Base-by-base conservation (phyloP, 2,888 invertebrate genomes). In the Lithodes maja region DNA sequence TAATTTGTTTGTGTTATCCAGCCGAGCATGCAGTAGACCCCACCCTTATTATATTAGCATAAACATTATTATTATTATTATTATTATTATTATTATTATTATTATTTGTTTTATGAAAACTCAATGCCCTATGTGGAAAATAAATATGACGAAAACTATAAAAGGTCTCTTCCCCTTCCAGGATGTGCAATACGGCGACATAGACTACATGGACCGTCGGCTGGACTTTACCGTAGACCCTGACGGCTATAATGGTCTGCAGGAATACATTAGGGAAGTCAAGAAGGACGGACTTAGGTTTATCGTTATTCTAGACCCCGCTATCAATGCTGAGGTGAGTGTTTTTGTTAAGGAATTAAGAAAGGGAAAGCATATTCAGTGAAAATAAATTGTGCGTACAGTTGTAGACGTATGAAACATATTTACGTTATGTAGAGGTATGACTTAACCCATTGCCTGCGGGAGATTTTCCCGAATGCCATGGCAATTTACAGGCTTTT, bases 111-210 rank as follows among this genome's bases (percentile, higher is more conserved):
- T 33, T 33, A 33, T 33, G 33, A 33, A 33, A 33, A 33, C 33
- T 33, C 33, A 33, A 33, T 0, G 0, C 33, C 33, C 33, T 33
- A 33, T 33, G 0, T 33, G 33, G 33, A 33, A 33, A 33, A 33
- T 33, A 33, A 33, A 33, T 33, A 33, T 33, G 33, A 33, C 33
- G 33, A 33, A 33, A 33, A 33, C 33, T 33, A 33, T 33, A 33
- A 33, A 33, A 33, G 33, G 33, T 33, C 33, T 33, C 33, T 33
- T 33, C 33, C 74, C 12, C 12, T 7, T 97, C 83, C 93, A 96
- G 96, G 96, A 96, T 92, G 96, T 96, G 0, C 93, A 93, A 84
- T 93, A 93, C 90, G 93, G 93, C 49, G 94, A 94, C 91, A 94
- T 94, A 78, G 94, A 94, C 91, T 93, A 93, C 92, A 94, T 94